These are phyloP conservation scores for Gymnarchus niloticus DNA, from an alignment of 2,113 vertebrate species.

Conservation along the genomic window DNA sequence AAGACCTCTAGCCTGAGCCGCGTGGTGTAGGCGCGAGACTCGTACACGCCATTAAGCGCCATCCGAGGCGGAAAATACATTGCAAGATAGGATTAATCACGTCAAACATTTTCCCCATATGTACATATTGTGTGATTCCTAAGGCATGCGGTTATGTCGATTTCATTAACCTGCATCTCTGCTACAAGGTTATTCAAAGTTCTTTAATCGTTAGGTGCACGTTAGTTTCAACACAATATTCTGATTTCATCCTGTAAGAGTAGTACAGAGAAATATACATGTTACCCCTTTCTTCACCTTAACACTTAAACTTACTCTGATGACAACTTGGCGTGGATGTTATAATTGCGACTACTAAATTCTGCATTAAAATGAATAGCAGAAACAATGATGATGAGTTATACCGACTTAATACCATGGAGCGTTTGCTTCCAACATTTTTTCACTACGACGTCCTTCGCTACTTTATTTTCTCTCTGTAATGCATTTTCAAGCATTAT, in stretches of 20 bases:
- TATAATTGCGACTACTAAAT: not conserved
- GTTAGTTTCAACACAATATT: not conserved
- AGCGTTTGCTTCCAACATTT: not conserved
- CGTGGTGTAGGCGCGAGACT: constrained; percentile 54
- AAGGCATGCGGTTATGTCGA: constrained; percentile 53
- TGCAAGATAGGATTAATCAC: constrained; percentile 48
- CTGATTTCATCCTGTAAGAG: not conserved
- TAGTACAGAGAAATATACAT: not conserved
- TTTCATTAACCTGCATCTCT: constrained; percentile 45
- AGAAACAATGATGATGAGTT: not conserved
- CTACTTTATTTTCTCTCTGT: constrained; percentile 24
- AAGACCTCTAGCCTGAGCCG: constrained; percentile 17
- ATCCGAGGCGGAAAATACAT: constrained; percentile 40
- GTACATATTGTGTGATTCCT: constrained; percentile 58
- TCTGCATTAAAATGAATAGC: not conserved
- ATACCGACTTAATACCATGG: not conserved
- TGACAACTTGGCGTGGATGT: not conserved
- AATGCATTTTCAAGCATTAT: constrained; percentile 23
- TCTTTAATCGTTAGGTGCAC: not conserved
- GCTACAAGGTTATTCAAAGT: not conserved
- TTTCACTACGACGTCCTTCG: constrained; percentile 19
- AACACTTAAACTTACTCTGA: not conserved
- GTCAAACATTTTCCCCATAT: constrained; percentile 35
- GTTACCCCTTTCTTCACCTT: not conserved
- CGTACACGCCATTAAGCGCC: constrained; percentile 56